These are phyloP conservation scores for Melanotaenia boesemani DNA, from an alignment of 2,797 vertebrate species.

Conservation along the genomic window DNA sequence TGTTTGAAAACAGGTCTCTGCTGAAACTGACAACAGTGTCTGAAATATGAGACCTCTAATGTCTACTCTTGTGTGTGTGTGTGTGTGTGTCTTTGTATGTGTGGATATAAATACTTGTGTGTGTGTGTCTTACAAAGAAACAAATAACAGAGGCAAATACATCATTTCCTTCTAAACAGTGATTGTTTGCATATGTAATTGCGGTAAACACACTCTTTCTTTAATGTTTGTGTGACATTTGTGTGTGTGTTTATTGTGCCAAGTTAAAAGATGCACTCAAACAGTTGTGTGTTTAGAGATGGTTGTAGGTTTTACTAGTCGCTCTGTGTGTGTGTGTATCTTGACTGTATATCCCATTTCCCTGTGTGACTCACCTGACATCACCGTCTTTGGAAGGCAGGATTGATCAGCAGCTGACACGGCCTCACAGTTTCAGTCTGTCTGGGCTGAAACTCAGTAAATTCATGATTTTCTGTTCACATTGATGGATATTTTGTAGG, in stretches of 20 bases:
- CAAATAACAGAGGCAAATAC: conserved; percentile 53
- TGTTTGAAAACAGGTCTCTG: conserved; percentile 67
- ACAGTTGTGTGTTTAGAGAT: conserved; percentile 1
- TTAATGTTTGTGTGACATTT: conserved; percentile 1
- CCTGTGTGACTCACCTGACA: conserved; percentile 65
- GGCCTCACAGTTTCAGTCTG: conserved; percentile 1
- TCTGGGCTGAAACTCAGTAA: background rate
- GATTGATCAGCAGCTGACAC: conserved; percentile 27
- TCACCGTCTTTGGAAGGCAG: conserved; percentile 27
- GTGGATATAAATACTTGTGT: conserved; percentile 3
- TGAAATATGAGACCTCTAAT: conserved; percentile 66
- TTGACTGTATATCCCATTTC: conserved; percentile 36
- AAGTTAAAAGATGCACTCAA: conserved; percentile 4
- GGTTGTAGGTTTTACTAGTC: background rate
- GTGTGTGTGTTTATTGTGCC: background rate
- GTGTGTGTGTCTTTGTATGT: conserved; percentile 24
- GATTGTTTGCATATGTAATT: conserved; percentile 36
- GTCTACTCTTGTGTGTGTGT: conserved; percentile 11
- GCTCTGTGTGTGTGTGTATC: conserved; percentile 1
- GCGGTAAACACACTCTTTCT: conserved; percentile 15
- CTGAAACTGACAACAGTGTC: conserved; percentile 67
- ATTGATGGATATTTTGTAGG: background rate
- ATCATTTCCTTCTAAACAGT: conserved; percentile 36
- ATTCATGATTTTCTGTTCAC: background rate
- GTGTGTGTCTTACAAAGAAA: conserved; percentile 7